A percentile compares a stretch with the other conserved stretches of the same genome.
These are phyloP conservation scores for Labroides dimidiatus DNA, from an alignment of 2,797 vertebrate species.

Conservation along the genomic window DNA sequence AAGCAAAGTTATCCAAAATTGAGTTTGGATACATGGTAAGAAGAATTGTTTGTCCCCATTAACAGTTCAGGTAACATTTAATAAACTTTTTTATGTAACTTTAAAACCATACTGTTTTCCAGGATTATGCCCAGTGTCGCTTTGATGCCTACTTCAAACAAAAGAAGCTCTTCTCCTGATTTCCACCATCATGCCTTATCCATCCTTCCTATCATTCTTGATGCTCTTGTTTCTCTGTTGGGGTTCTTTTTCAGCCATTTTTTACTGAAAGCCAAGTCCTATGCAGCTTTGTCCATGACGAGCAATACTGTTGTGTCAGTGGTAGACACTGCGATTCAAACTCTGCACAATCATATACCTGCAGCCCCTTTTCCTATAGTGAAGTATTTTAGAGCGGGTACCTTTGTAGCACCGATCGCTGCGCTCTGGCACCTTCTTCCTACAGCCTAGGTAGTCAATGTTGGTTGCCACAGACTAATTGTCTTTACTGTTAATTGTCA, in stretches of 20 bases:
- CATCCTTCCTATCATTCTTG: conserved; percentile 5
- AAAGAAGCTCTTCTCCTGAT: conserved; percentile 85
- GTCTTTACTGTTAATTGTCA: conserved; percentile 1
- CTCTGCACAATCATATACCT: conserved; percentile 5
- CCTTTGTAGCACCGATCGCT: conserved; percentile 12
- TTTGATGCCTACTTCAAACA: conserved; percentile 94
- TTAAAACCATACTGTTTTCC: conserved; percentile 34
- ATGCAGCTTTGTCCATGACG: conserved; percentile 30
- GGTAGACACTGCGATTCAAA: conserved; percentile 1
- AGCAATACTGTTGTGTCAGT: neutral
- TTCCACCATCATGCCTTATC: conserved; percentile 1
- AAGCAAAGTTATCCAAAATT: conserved; percentile 95
- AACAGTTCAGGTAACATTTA: neutral
- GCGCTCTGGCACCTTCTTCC: neutral
- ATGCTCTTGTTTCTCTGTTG: conserved; percentile 3
- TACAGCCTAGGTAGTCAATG: neutral
- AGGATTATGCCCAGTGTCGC: conserved; percentile 93
- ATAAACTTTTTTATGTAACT: no score
- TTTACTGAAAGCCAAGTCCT: conserved; percentile 7
- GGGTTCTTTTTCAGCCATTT: neutral
- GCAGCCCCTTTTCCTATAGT: neutral
- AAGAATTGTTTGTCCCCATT: neutral
- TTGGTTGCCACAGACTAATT: conserved; percentile 2
- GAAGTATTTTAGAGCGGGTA: neutral
- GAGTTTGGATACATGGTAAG: conserved; percentile 96